phyloP scores from a whole-genome alignment of 2,797 vertebrate species.

The Adelosebastes latens region DNA sequence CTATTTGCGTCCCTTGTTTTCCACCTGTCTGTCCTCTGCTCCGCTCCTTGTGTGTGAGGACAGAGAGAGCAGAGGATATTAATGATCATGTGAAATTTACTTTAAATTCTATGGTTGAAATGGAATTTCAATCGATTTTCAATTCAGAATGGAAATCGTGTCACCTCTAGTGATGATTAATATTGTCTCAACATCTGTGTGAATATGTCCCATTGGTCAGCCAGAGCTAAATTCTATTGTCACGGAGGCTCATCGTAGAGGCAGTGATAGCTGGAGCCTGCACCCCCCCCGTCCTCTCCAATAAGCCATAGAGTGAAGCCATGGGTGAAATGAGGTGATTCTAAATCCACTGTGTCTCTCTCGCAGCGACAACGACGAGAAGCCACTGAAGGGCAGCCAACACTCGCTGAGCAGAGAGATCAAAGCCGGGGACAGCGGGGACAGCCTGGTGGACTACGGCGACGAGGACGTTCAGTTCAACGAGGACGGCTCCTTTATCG shows the following conservation, averaged over 20 bases:
- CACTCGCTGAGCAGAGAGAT: slow-evolving; percentile 88
- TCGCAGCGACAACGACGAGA: slow-evolving; percentile 94
- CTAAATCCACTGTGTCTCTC: slow-evolving; percentile 57
- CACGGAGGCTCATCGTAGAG: slow-evolving; percentile 20
- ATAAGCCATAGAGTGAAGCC: slow-evolving; percentile 62
- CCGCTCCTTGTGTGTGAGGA: too few relatives aligned
- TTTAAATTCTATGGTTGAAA: neutral
- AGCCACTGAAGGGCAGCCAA: slow-evolving; percentile 94
- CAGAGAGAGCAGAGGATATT: neutral
- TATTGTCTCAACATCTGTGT: neutral
- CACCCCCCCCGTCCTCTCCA: slow-evolving; percentile 7
- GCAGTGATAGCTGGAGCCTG: slow-evolving; percentile 16
- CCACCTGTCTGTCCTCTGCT: too few relatives aligned
- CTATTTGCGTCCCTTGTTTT: too few relatives aligned
- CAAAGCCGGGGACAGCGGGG: slow-evolving; percentile 91
- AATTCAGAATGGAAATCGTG: neutral
- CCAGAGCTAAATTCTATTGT: slow-evolving; percentile 36
- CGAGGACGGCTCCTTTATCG: slow-evolving; percentile 98
- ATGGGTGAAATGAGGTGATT: slow-evolving; percentile 67
- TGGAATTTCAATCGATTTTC: neutral
- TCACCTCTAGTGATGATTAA: neutral
- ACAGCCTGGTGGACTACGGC: slow-evolving; percentile 96
- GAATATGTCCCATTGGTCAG: slow-evolving; percentile 35
- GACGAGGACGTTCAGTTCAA: slow-evolving; percentile 95
- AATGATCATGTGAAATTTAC: neutral